Evolutionary conservation across 2,888 invertebrate genomes (phyloP).

Genomic region (Hylaea fasciaria): DNA sequence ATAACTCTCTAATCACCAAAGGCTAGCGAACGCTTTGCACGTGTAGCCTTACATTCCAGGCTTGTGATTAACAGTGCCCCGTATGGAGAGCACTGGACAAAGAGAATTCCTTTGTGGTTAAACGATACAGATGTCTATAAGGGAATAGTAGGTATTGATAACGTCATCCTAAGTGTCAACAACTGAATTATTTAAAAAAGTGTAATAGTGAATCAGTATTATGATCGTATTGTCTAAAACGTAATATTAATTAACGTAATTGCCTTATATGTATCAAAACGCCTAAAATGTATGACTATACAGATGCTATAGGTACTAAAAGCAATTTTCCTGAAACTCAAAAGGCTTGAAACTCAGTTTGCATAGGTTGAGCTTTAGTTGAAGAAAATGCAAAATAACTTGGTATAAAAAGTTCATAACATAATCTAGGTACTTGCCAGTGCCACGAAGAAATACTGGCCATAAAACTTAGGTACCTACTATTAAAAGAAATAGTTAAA

Average conservation of each 20-base stretch:
- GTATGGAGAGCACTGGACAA: constrained; percentile 57
- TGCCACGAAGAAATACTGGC: constrained; percentile 17
- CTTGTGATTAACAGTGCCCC: constrained; percentile 59
- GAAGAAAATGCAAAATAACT: too few species aligned
- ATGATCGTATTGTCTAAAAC: too few species aligned
- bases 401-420: background rate
- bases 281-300: too few species aligned
- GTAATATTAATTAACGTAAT: too few species aligned
- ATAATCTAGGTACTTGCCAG: too few species aligned
- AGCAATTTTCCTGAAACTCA: too few species aligned
- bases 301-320: too few species aligned
- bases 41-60: constrained; percentile 59
- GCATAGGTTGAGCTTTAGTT: too few species aligned
- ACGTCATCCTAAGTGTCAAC: constrained; percentile 23
- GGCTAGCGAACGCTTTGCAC: constrained; percentile 39
- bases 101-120: constrained; percentile 55
- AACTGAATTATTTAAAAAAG: background rate
- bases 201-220: background rate
- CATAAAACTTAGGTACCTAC: constrained; percentile 17
- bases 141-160: constrained; percentile 38
- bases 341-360: too few species aligned
- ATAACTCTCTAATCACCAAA: constrained; percentile 24
- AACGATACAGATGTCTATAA: constrained; percentile 43
- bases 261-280: too few species aligned
- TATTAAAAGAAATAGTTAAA: constrained; percentile 42